phyloP scores from a whole-genome alignment of 2,113 vertebrate genomes.

The Cochlearius cochlearius region DNA sequence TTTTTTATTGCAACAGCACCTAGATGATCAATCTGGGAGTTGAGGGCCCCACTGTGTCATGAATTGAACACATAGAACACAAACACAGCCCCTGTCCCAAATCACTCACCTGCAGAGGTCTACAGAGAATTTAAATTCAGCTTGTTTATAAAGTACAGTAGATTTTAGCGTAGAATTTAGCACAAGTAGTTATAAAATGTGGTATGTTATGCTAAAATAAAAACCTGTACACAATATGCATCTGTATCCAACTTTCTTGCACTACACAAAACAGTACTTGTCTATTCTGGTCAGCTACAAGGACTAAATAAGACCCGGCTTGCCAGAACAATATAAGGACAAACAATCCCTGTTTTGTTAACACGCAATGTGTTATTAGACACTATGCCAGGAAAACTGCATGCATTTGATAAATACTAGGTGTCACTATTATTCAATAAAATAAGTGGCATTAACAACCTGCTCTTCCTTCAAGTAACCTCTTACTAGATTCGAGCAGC shows the following conservation, averaged over 20 bases:
- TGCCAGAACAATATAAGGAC: background rate
- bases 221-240: background rate
- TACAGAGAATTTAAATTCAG: background rate
- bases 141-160: background rate
- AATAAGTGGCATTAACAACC: background rate
- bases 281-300: background rate
- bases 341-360: background rate
- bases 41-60: background rate
- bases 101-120: background rate
- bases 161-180: background rate
- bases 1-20: background rate
- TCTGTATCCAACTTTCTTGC: background rate
- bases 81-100: background rate
- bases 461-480: background rate
- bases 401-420: background rate
- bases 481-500: background rate
- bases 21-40: background rate
- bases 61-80: background rate
- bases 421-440: background rate
- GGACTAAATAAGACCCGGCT: background rate
- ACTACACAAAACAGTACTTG: background rate
- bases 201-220: background rate
- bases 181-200: rapidly evolving
- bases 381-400: background rate
- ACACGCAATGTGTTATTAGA: background rate